Percentiles rank a stretch among this genome's conserved stretches.
Evolutionary conservation across 2,113 vertebrate species (phyloP).

Genomic region (Monopterus albus): DNA sequence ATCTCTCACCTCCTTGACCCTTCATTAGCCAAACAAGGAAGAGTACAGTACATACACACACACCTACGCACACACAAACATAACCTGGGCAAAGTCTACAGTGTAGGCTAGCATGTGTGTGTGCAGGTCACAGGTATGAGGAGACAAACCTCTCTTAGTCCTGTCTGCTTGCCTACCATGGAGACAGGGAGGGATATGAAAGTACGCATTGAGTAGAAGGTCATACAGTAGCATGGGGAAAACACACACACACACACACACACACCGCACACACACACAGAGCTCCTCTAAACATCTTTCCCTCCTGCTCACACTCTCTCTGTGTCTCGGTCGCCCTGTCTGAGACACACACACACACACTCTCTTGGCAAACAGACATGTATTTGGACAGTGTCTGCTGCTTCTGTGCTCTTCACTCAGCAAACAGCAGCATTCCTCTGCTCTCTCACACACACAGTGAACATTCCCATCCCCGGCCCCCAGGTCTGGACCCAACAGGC

Average conservation of each 20-base stretch:
- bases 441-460: slow-evolving; percentile 23
- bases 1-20: slow-evolving; percentile 30
- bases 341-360: slow-evolving; percentile 31
- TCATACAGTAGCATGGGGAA: slow-evolving; percentile 53
- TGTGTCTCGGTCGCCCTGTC: slow-evolving; percentile 17
- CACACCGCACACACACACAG: slow-evolving; percentile 37
- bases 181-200: slow-evolving; percentile 62
- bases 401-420: slow-evolving; percentile 75
- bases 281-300: slow-evolving; percentile 44
- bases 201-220: slow-evolving; percentile 75
- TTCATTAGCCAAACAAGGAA: slow-evolving; percentile 45
- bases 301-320: slow-evolving; percentile 30
- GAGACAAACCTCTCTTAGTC: slow-evolving; percentile 70
- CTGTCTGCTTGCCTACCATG: slow-evolving; percentile 43
- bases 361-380: slow-evolving; percentile 68
- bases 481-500: slow-evolving; percentile 76
- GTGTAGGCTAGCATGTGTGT: slow-evolving; percentile 37
- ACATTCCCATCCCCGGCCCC: slow-evolving; percentile 73
- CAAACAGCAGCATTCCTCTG: slow-evolving; percentile 77
- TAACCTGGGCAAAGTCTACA: slow-evolving; percentile 57
- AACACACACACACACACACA: slow-evolving; percentile 33
- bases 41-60: slow-evolving; percentile 63
- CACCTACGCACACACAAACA: slow-evolving; percentile 28
- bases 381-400: slow-evolving; percentile 78
- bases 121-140: slow-evolving; percentile 58